phyloP scores from a whole-genome alignment of 1,140 invertebrate genomes.

The Formica exsecta region DNA sequence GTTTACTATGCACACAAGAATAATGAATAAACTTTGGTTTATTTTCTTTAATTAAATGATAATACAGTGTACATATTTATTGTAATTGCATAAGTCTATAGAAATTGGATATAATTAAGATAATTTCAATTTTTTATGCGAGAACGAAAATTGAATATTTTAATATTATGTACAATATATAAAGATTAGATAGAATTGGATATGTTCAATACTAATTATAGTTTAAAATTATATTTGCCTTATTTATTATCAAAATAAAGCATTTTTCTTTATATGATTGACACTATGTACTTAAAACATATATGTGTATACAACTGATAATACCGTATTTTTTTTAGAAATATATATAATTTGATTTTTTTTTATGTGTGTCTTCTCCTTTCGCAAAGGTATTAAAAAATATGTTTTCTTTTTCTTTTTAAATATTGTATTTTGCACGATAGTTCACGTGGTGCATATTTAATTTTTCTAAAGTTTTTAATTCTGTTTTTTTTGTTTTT shows the following conservation, averaged over 20 bases:
- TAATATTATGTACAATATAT: neutral
- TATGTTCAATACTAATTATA: neutral
- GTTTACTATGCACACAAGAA: neutral
- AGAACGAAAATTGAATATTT: neutral
- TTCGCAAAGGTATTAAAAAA: no score
- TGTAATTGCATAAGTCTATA: neutral
- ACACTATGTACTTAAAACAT: neutral
- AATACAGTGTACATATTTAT: neutral
- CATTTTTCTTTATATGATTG: neutral
- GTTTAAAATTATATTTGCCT: neutral
- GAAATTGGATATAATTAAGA: neutral
- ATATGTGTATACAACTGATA: neutral
- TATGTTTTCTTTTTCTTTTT: neutral
- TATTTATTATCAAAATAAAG: neutral
- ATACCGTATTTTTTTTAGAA: neutral
- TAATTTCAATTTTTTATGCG: neutral
- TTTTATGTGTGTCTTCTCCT: no score
- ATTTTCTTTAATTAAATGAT: constrained; percentile 7
- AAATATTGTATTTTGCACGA: neutral
- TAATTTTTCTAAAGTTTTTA: neutral
- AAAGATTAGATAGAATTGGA: no score
- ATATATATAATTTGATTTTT: neutral
- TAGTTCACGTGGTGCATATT: neutral
- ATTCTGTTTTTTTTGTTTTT: neutral
- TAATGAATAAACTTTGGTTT: neutral